A percentile compares a stretch with the other conserved stretches of the same genome.
Evolutionary conservation across 1,140 invertebrate species (phyloP).

Genomic region (Drosophila triauraria): DNA sequence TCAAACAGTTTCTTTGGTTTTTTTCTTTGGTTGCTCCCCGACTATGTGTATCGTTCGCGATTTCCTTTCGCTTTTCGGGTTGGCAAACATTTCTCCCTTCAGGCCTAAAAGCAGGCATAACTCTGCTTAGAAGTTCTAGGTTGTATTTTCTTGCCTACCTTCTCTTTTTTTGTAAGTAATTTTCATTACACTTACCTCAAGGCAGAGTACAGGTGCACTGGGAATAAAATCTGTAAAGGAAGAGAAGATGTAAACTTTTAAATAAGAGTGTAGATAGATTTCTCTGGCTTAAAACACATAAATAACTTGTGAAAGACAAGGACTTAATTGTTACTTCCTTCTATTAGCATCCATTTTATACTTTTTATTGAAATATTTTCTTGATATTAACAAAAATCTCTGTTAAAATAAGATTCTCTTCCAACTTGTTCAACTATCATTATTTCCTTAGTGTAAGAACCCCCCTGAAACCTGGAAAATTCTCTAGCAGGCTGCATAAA

Average conservation of each 20-base stretch:
- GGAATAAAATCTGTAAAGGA: background rate
- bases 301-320: background rate
- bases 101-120: slow-evolving; percentile 28
- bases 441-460: background rate
- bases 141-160: slow-evolving; percentile 20
- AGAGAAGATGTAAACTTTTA: fast-evolving
- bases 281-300: background rate
- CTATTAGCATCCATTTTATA: background rate
- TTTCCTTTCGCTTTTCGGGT: slow-evolving; percentile 29
- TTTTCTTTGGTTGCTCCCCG: background rate
- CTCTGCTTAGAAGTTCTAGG: slow-evolving; percentile 72
- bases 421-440: no score
- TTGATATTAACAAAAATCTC: no score
- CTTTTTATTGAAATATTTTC: background rate
- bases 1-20: slow-evolving; percentile 58
- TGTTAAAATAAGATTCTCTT: background rate
- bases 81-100: slow-evolving; percentile 46
- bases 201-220: background rate
- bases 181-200: slow-evolving; percentile 66
- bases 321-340: background rate
- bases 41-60: slow-evolving; percentile 7
- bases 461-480: slow-evolving; percentile 17
- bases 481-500: slow-evolving; percentile 29
- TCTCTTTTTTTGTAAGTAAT: slow-evolving; percentile 49
- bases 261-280: no score